phyloP scores from a whole-genome alignment of 2,888 invertebrate species.

The Nomada hirtipes region DNA sequence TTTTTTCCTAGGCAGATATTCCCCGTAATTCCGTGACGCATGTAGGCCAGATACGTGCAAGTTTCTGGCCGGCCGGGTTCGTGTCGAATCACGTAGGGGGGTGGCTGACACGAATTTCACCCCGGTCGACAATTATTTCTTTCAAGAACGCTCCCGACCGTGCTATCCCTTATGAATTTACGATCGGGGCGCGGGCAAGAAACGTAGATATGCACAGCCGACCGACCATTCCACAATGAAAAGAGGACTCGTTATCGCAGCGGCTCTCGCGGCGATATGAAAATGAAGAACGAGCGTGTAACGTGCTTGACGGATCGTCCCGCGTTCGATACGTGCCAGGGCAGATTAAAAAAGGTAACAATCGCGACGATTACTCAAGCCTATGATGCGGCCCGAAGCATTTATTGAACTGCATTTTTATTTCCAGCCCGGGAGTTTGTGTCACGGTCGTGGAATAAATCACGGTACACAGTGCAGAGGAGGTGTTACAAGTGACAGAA shows the following conservation, averaged over 20 bases:
- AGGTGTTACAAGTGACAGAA: too few relatives aligned
- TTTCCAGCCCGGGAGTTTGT: neutral
- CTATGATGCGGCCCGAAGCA: conserved; percentile 3
- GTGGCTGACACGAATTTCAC: conserved; percentile 43
- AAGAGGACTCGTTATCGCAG: conserved; percentile 58
- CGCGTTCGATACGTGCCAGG: conserved; percentile 57
- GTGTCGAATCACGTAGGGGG: conserved; percentile 30
- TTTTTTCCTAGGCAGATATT: neutral
- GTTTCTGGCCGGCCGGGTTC: conserved; percentile 18
- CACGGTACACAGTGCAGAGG: neutral
- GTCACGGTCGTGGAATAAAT: conserved; percentile 15
- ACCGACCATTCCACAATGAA: conserved; percentile 36
- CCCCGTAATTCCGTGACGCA: conserved; percentile 35
- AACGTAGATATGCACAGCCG: conserved; percentile 19
- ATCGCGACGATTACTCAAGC: conserved; percentile 50
- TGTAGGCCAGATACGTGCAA: conserved; percentile 39
- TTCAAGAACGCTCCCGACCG: conserved; percentile 30
- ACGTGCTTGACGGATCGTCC: conserved; percentile 69
- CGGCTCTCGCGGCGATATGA: conserved; percentile 64
- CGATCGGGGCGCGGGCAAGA: conserved; percentile 10
- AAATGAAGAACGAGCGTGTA: conserved; percentile 69
- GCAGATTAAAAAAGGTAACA: conserved; percentile 62
- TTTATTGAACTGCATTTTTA: conserved; percentile 15
- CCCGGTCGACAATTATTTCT: conserved; percentile 40
- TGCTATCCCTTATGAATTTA: conserved; percentile 51